Base-by-base conservation (phyloP, 2,888 invertebrate species). In the Ichneumoninae sp. region DNA sequence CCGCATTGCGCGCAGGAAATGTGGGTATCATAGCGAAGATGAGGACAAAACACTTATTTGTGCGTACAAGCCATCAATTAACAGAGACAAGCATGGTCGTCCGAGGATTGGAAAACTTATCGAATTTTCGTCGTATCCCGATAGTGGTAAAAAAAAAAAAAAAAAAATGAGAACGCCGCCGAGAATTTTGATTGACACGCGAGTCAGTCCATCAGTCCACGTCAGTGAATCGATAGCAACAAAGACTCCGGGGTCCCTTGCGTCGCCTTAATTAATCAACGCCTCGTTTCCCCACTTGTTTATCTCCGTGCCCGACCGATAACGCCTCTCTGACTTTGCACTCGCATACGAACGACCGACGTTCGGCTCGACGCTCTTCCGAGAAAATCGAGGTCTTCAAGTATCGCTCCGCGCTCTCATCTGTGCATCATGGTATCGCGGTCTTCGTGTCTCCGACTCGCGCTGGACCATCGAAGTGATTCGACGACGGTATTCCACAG, bases 301-400 rank as follows among this genome's bases (percentile, higher is more conserved):
- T 75, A 40, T 82, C 76, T 47, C 62, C 74, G 75, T 4, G 44
- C 60, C 70, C 75, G 60, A 75, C 47, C 40, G 84, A 84, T 84
- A 84, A 81, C 77, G 50, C 69, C 65, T 3, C 65, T 3, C 74
- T 65, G 82, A 84, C 78, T 82, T 84, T 82, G 84, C 71, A 76
- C 82, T 84, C 75, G 79, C 44, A 40, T 81, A 65, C 57, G 30
- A 79, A 72, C 66, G 40, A 76, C 62, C 66, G 79, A 79, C 50
- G 74, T 40, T 71, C 13, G 52, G 5, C 50, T 8, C n/a, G 40
- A 2, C 52, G 50, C 66, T 66, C 52, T 54, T 66, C 76, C 76
- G 54, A 66, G 54, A 76, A 66, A 30, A 54, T 36, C 16, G 40
- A 4, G 40, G n/a, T 52, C 40, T 36, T 65, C 40, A 4, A 30